These are phyloP conservation scores for Phalacrocorax brasilianus DNA, from an alignment of 2,113 vertebrate genomes.

Conservation along the genomic window DNA sequence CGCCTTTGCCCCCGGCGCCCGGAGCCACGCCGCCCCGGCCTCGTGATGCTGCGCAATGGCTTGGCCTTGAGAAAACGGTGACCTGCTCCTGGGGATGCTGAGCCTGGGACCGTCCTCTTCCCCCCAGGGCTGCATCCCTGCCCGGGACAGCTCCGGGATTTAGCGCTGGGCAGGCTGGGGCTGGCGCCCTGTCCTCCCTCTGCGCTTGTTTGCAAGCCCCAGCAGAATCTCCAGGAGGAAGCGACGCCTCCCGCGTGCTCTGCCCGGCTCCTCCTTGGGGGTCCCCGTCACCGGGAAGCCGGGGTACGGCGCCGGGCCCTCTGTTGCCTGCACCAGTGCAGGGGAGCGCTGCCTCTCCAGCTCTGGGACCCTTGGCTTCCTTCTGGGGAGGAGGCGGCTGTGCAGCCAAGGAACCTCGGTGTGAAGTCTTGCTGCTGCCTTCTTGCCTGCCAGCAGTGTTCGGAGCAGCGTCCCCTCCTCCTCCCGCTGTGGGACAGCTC, in stretches of 20 bases:
- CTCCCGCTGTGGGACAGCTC: background rate
- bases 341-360: background rate
- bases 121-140: background rate
- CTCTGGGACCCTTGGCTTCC: background rate
- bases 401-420: background rate
- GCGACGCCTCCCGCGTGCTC: background rate
- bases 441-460: background rate
- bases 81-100: background rate
- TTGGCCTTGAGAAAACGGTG: slow-evolving; percentile 7
- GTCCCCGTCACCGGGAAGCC: background rate
- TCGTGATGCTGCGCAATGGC: background rate
- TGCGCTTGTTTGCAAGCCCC: background rate
- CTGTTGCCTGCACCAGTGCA: background rate
- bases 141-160: background rate
- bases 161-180: background rate
- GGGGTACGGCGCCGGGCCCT: background rate
- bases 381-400: slow-evolving; percentile 19
- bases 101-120: background rate
- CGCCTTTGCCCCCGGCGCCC: background rate
- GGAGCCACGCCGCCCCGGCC: background rate
- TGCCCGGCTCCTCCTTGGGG: background rate
- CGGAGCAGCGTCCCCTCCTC: background rate
- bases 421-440: background rate
- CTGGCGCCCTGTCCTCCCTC: background rate
- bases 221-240: background rate